phyloP scores from a whole-genome alignment of 2,113 vertebrate species.

The Etheostoma spectabile region DNA sequence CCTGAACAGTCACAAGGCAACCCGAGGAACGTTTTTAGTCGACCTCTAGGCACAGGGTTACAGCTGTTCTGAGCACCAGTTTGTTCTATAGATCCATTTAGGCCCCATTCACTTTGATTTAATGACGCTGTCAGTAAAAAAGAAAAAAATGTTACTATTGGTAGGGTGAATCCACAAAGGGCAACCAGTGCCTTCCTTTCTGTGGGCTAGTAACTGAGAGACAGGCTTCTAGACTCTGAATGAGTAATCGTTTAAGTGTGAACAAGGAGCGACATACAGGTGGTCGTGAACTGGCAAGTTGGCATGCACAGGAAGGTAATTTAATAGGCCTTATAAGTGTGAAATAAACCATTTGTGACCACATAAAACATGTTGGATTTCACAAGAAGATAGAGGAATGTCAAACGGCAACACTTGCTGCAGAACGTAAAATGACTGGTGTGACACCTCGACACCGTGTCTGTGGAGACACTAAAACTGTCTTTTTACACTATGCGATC shows the following conservation, averaged over 20 bases:
- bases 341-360: slow-evolving; percentile 16
- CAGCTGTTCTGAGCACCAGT: slow-evolving; percentile 63
- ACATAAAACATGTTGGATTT: slow-evolving; percentile 18
- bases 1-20: slow-evolving; percentile 64
- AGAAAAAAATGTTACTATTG: neutral
- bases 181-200: neutral
- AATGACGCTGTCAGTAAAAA: neutral
- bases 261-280: slow-evolving; percentile 28
- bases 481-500: neutral
- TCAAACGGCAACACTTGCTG: slow-evolving; percentile 15
- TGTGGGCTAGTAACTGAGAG: neutral
- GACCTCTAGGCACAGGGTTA: slow-evolving; percentile 64
- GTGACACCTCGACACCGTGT: neutral
- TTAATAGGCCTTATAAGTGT: neutral
- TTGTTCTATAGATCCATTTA: slow-evolving; percentile 50
- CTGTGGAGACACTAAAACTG: neutral
- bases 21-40: slow-evolving; percentile 54
- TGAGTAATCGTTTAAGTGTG: slow-evolving; percentile 7
- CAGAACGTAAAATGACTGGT: neutral
- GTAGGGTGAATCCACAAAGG: neutral
- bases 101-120: slow-evolving; percentile 32
- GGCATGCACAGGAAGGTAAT: slow-evolving; percentile 34
- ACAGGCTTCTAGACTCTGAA: neutral
- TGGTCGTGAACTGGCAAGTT: slow-evolving; percentile 16
- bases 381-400: slow-evolving; percentile 33